phyloP scores from a whole-genome alignment of 2,113 vertebrate genomes.

The Proteles cristata region DNA sequence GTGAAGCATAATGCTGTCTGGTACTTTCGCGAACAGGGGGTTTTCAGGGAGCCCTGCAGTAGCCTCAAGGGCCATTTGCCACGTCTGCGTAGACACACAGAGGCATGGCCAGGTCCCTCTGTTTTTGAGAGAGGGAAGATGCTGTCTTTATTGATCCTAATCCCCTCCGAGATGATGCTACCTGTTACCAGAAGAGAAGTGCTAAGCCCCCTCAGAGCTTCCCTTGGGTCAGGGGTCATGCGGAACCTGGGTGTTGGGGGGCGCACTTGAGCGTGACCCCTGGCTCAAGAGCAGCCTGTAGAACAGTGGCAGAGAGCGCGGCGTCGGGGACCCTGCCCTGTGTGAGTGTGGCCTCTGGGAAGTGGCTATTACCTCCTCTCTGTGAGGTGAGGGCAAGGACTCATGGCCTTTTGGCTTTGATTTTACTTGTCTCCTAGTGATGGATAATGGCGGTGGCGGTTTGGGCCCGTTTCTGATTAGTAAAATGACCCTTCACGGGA shows the following conservation, averaged over 20 bases:
- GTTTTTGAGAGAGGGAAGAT: slow-evolving; percentile 24
- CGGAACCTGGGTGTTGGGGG: slow-evolving; percentile 51
- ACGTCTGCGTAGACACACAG: neutral
- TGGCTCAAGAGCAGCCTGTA: slow-evolving; percentile 61
- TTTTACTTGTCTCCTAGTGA: slow-evolving; percentile 65
- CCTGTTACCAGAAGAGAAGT: slow-evolving; percentile 43
- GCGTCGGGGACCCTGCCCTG: slow-evolving; percentile 58
- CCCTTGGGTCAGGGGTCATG: slow-evolving; percentile 59
- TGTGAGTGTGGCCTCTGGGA: slow-evolving; percentile 76
- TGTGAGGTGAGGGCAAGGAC: slow-evolving; percentile 63
- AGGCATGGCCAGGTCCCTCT: slow-evolving; percentile 40
- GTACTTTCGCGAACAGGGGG: slow-evolving; percentile 53
- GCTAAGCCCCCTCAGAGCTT: neutral
- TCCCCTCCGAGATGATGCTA: neutral
- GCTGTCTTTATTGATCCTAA: neutral
- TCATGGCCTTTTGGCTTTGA: slow-evolving; percentile 75
- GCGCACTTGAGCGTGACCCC: neutral
- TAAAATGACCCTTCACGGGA: slow-evolving; percentile 54
- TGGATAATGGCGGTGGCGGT: slow-evolving; percentile 24
- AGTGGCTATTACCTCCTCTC: slow-evolving; percentile 61
- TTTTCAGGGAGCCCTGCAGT: neutral
- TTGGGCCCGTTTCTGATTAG: slow-evolving; percentile 67
- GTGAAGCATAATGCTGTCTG: neutral
- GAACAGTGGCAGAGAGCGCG: slow-evolving; percentile 66
- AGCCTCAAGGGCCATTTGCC: neutral